Conservation (phyloP, 2,888 invertebrate species). For the Alloscopus bannaensis region DNA sequence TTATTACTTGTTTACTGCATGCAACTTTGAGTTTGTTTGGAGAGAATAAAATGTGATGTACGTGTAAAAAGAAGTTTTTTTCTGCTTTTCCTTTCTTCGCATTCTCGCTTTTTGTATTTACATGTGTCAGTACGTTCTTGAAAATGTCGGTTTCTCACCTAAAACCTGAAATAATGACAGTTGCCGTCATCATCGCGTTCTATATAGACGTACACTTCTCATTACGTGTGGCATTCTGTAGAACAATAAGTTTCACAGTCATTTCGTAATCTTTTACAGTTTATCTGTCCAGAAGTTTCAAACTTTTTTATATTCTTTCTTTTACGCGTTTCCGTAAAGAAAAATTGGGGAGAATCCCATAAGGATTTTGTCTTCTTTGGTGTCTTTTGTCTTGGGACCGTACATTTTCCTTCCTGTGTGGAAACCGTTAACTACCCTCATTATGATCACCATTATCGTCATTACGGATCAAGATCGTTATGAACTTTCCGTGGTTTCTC, state of each 20-base stretch:
- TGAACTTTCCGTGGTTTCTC: slow-evolving; percentile 36
- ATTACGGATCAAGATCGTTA: slow-evolving; percentile 52
- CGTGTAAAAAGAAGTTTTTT: not conserved
- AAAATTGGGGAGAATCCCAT: slow-evolving; percentile 11
- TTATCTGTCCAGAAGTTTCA: not conserved
- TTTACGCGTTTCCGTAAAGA: not conserved
- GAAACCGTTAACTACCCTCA: slow-evolving; percentile 50
- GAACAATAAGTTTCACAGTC: slow-evolving; percentile 5
- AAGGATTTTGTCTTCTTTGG: not conserved
- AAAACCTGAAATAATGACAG: slow-evolving; percentile 38
- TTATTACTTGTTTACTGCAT: too few species aligned
- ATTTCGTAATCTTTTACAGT: slow-evolving; percentile 8
- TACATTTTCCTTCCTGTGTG: slow-evolving; percentile 34
- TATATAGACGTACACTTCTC: not conserved
- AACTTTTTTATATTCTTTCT: not conserved
- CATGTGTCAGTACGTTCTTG: slow-evolving; percentile 54
- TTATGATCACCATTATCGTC: slow-evolving; percentile 43
- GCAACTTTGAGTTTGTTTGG: too few species aligned
- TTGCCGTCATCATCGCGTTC: slow-evolving; percentile 4
- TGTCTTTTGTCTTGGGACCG: slow-evolving; percentile 29
- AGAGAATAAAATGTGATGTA: too few species aligned
- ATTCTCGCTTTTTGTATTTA: slow-evolving; percentile 15
- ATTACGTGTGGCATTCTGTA: slow-evolving; percentile 6
- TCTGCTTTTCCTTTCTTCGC: not conserved
- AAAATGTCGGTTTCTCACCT: slow-evolving; percentile 43